Conservation (phyloP, 2,888 invertebrate species). For the Agrilus cyanescens region DNA sequence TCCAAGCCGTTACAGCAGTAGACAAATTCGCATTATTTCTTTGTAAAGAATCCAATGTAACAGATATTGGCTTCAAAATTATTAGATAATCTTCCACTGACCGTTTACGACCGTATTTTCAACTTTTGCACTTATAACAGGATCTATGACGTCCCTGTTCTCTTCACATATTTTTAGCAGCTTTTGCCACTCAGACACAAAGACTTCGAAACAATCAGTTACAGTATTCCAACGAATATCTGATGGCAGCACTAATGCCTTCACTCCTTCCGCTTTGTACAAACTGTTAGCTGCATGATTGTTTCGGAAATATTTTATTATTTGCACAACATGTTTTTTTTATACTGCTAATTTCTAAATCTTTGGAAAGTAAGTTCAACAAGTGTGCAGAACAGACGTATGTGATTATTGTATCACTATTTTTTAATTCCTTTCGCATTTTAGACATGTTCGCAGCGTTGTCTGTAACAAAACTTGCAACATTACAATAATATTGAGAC, state of each 20-base stretch:
- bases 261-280: slow-evolving; percentile 11
- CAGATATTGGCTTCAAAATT: slow-evolving; percentile 4
- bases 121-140: neutral
- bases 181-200: slow-evolving; percentile 2
- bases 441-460: slow-evolving; percentile 9
- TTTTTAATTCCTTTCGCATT: slow-evolving; percentile 5
- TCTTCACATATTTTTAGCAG: slow-evolving; percentile 5
- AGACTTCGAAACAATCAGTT: slow-evolving; percentile 7
- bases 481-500: slow-evolving; percentile 6
- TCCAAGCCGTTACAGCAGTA: slow-evolving; percentile 4
- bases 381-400: slow-evolving; percentile 11
- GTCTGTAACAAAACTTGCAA: slow-evolving; percentile 10
- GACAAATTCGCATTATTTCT: slow-evolving; percentile 3
- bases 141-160: neutral
- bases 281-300: slow-evolving; percentile 8
- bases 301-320: slow-evolving; percentile 11
- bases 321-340: slow-evolving; percentile 8
- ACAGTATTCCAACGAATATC: slow-evolving; percentile 13
- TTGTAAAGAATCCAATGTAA: slow-evolving; percentile 2
- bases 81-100: slow-evolving; percentile 2
- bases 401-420: slow-evolving; percentile 4
- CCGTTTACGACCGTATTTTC: neutral
- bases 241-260: slow-evolving; percentile 8
- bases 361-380: slow-evolving; percentile 10
- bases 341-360: slow-evolving; percentile 8